phyloP scores from a whole-genome alignment of 92 coral and sea anemone species.

The Phenganax subtilis region DNA sequence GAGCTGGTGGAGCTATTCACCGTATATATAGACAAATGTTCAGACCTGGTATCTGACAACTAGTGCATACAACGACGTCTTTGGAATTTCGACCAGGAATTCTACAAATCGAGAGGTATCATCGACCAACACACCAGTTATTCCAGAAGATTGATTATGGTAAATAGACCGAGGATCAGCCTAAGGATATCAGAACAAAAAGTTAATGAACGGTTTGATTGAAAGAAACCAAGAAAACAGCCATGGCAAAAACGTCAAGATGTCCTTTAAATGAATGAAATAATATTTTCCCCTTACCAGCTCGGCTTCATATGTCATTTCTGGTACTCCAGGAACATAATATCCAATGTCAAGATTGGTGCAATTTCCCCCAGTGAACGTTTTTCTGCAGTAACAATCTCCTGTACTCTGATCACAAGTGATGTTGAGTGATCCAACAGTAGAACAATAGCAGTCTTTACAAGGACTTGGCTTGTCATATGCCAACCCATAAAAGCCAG shows the following conservation, averaged over 20 bases:
- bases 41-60: constrained; percentile 78
- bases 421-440: constrained; percentile 58
- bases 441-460: constrained; percentile 65
- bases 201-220: neutral
- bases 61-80: constrained; percentile 58
- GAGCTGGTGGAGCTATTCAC: too few species aligned
- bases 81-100: constrained; percentile 58
- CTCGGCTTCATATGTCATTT: constrained; percentile 66
- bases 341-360: constrained; percentile 58
- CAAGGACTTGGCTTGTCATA: constrained; percentile 61
- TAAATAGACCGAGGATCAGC: constrained; percentile 51
- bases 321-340: constrained; percentile 67
- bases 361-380: constrained; percentile 69
- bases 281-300: constrained; percentile 27
- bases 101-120: constrained; percentile 60
- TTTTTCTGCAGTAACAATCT: constrained; percentile 69
- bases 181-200: constrained; percentile 33
- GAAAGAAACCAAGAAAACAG: neutral
- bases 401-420: constrained; percentile 66
- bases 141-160: constrained; percentile 42
- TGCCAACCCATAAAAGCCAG: constrained; percentile 74
- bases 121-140: constrained; percentile 56
- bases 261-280: neutral
- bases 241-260: neutral
- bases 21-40: neutral